phyloP scores from a whole-genome alignment of 2,113 vertebrate genomes.

The Cyanoliseus patagonus region DNA sequence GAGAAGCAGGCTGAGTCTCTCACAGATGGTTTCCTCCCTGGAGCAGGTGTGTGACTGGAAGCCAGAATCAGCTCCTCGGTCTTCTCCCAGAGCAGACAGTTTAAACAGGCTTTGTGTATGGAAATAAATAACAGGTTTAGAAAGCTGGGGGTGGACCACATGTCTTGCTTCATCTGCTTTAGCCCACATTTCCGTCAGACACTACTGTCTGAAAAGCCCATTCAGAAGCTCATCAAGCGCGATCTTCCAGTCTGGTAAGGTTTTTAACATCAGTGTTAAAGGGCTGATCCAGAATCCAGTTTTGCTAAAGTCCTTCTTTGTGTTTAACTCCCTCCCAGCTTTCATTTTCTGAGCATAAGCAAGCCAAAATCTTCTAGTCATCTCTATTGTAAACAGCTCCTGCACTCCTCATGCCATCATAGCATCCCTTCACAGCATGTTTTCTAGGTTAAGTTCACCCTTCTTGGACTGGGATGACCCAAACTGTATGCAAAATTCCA shows the following conservation, averaged over 20 bases:
- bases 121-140: neutral
- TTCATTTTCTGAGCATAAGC: neutral
- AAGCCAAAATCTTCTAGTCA: neutral
- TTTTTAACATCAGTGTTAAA: neutral
- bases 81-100: neutral
- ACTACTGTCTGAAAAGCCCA: neutral
- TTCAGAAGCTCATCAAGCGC: neutral
- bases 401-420: neutral
- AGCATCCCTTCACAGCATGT: neutral
- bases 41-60: neutral
- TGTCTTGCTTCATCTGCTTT: neutral
- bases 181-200: neutral
- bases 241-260: neutral
- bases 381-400: neutral
- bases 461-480: neutral
- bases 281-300: neutral
- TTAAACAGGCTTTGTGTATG: neutral
- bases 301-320: neutral
- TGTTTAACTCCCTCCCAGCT: neutral
- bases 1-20: neutral
- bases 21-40: fast-evolving
- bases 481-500: neutral
- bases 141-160: neutral
- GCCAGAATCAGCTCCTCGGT: neutral
- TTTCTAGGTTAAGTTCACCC: neutral